Conservation (phyloP, 2,888 invertebrate genomes). For the Temnothorax rugatulus region DNA sequence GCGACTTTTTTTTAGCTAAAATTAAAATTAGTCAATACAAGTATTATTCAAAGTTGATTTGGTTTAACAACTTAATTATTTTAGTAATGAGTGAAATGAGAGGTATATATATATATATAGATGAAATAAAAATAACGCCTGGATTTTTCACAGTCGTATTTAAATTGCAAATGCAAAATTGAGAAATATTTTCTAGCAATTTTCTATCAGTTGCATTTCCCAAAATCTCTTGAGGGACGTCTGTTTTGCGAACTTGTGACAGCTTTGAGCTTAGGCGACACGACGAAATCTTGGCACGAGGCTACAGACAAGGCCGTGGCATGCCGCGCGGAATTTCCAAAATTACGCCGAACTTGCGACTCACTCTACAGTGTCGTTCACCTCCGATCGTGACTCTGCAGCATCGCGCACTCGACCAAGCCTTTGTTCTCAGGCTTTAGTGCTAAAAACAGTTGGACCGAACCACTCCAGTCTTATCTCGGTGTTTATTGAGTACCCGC, state of each 20-base stretch:
- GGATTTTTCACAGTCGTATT: neutral
- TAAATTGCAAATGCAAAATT: neutral
- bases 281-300: slow-evolving; percentile 35
- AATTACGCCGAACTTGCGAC: slow-evolving; percentile 65
- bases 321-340: slow-evolving; percentile 69
- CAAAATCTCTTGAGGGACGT: neutral
- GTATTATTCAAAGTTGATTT: neutral
- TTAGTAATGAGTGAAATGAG: neutral
- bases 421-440: slow-evolving; percentile 59
- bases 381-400: slow-evolving; percentile 67
- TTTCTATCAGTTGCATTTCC: neutral
- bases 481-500: slow-evolving; percentile 68
- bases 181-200: neutral
- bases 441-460: slow-evolving; percentile 67
- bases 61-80: neutral
- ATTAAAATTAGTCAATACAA: neutral
- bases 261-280: slow-evolving; percentile 9
- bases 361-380: slow-evolving; percentile 69
- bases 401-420: slow-evolving; percentile 25
- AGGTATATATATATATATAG: neutral
- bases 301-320: slow-evolving; percentile 64
- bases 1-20: neutral
- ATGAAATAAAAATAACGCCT: neutral
- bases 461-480: slow-evolving; percentile 66
- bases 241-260: neutral